Conservation (phyloP, 2,113 vertebrate species). For the Proterorhinus semilunaris region DNA sequence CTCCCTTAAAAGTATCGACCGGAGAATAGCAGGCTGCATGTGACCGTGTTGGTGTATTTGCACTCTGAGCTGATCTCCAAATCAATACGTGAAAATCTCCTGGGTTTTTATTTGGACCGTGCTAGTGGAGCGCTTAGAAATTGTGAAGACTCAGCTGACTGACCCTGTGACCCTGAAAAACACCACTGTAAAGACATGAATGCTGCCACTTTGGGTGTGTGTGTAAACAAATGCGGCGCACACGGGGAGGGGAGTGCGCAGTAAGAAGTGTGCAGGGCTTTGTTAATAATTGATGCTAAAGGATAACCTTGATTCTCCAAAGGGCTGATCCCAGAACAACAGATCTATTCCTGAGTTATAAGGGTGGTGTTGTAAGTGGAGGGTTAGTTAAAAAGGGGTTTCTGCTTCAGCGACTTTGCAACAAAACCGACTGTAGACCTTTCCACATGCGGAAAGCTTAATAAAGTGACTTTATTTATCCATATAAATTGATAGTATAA, state of each 20-base stretch:
- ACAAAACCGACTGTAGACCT: neutral
- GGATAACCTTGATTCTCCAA: conserved; percentile 46
- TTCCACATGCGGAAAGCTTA: neutral
- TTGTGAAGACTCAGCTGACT: conserved; percentile 66
- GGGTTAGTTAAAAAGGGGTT: neutral
- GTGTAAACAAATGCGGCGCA: conserved; percentile 53
- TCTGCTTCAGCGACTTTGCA: neutral
- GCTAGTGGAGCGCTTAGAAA: conserved; percentile 63
- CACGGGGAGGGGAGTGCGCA: conserved; percentile 21
- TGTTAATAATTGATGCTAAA: conserved; percentile 55
- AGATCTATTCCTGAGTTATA: conserved; percentile 22
- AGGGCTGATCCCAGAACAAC: conserved; percentile 40
- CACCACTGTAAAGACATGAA: conserved; percentile 52
- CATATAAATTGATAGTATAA: neutral
- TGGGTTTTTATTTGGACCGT: conserved; percentile 41
- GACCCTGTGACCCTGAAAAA: conserved; percentile 69
- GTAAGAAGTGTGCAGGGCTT: conserved; percentile 19
- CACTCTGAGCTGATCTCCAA: conserved; percentile 43
- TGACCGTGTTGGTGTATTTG: conserved; percentile 15
- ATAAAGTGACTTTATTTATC: neutral
- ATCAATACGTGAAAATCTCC: conserved; percentile 63
- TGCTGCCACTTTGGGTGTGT: conserved; percentile 35
- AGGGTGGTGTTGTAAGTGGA: conserved; percentile 8
- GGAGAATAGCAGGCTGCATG: conserved; percentile 7
- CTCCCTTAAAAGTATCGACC: neutral